A percentile compares a stretch with the other conserved stretches of the same genome.
Conservation (phyloP, 2,797 vertebrate genomes). For the Acanthopagrus latus region DNA sequence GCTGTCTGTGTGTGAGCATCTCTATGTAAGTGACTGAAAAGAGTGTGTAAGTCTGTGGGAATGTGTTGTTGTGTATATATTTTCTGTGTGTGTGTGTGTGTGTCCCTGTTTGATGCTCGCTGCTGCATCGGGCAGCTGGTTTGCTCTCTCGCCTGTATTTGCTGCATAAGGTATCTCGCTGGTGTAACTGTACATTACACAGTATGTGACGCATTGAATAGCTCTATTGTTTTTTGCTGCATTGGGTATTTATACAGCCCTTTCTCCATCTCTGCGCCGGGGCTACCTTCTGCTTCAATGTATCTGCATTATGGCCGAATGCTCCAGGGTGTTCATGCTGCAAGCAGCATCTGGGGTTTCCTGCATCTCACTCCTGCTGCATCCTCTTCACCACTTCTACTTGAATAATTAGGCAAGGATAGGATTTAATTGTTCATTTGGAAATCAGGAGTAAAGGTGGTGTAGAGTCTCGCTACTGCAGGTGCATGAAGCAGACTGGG, state of each 20-base stretch:
- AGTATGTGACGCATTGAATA: constrained; percentile 52
- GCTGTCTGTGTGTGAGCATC: constrained; percentile 12
- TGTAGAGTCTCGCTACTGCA: neutral
- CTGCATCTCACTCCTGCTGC: constrained; percentile 37
- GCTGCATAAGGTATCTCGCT: constrained; percentile 59
- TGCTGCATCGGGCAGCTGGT: constrained; percentile 51
- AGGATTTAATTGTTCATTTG: constrained; percentile 14
- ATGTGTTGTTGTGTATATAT: constrained; percentile 10
- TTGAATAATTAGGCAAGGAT: constrained; percentile 22
- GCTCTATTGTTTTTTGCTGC: constrained; percentile 70
- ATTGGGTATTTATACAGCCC: constrained; percentile 54
- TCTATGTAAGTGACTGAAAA: neutral
- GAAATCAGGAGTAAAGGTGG: constrained; percentile 12
- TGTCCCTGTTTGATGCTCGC: constrained; percentile 18
- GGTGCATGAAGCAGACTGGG: neutral
- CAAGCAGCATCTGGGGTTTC: constrained; percentile 45
- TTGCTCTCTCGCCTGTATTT: constrained; percentile 45
- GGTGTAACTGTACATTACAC: constrained; percentile 39
- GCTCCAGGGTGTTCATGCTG: constrained; percentile 54
- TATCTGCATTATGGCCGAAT: constrained; percentile 54
- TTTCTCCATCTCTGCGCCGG: constrained; percentile 46
- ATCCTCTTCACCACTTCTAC: constrained; percentile 25
- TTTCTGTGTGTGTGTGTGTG: neutral
- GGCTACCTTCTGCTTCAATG: constrained; percentile 45
- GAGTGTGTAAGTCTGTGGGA: constrained; percentile 20